Evolutionary conservation across 2,888 invertebrate genomes (phyloP).

Genomic region (Prosopocoilus inquinatus): DNA sequence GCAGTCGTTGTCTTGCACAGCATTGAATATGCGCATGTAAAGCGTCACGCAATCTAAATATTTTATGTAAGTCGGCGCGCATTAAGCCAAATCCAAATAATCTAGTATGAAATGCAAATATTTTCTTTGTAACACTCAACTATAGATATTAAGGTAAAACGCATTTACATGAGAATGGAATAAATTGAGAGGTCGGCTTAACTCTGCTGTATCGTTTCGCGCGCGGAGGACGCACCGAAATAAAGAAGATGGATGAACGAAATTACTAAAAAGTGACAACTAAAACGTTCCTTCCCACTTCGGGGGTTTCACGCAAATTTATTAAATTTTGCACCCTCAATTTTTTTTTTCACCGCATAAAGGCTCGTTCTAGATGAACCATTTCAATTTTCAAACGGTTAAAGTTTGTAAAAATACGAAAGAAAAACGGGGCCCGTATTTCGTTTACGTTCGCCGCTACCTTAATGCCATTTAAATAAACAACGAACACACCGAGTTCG

Average conservation of each 20-base stretch:
- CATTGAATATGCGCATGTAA: conserved; percentile 18
- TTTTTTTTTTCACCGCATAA: too few species aligned
- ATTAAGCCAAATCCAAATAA: conserved; percentile 12
- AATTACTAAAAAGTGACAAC: conserved; percentile 8
- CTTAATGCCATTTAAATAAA: too few species aligned
- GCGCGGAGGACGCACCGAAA: conserved; percentile 12
- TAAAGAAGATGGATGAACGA: conserved; percentile 15
- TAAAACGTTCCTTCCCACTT: neutral
- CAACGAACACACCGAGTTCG: too few species aligned
- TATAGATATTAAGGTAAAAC: conserved; percentile 33
- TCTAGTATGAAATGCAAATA: conserved; percentile 8
- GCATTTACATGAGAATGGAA: conserved; percentile 44
- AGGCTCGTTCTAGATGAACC: too few species aligned
- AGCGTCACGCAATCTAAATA: conserved; percentile 14
- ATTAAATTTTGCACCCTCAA: too few species aligned
- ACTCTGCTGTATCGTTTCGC: conserved; percentile 14
- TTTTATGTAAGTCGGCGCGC: conserved; percentile 12
- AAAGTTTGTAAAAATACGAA: too few species aligned
- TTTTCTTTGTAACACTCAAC: conserved; percentile 16
- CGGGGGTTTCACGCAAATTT: too few species aligned
- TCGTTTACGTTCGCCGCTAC: too few species aligned
- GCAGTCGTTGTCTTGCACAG: conserved; percentile 5
- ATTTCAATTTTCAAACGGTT: too few species aligned
- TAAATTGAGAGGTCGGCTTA: conserved; percentile 31
- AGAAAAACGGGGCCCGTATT: too few species aligned